Evolutionary conservation across 2,113 vertebrate genomes (phyloP), one percentile per base, ranked within the genome.

Genomic region (Saguinus midas): DNA sequence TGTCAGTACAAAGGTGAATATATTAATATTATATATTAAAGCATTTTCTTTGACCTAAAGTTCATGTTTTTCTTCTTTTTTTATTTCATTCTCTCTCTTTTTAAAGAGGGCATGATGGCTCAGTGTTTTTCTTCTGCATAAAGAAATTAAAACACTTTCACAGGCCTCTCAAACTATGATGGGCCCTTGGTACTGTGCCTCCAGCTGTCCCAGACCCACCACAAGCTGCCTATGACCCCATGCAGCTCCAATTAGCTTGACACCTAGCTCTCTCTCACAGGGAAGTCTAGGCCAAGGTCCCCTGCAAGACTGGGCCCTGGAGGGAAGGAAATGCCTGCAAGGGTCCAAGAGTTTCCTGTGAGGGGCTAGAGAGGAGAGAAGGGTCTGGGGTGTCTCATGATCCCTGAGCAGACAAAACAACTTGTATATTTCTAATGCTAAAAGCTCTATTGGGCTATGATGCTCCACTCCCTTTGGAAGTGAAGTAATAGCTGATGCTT

Each of bases 61-160:
- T 40, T 86, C 18, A 37, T 58, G 17, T 89, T 90, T 96, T 91
- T 50, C 27, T 94, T 78, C 57, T 73, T 64, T 61, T 84, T 93
- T 88, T 66, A 68, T 64, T 64, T 64, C 12, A 2, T 64, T 64
- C 52, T 52, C 52, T 52, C 50, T 58, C 23, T 61, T 64, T 64
- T 32, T 14, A 12, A 64, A 64, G 27, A 32, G 6, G 61, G 12
- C 61, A 64, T 64, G 27, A 64, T 27, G 29, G 27, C 27, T 64
- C 61, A 32, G 12, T 64, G 12, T 64, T 64, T 64, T 13, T 64
- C 61, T 32, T 64, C 27, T 2, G 27, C 29, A 14, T 64, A 64
- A 32, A 64, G 61, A 64, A 64, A 64, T 68, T 68, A 68, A 68
- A 93, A 91, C 29, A 7, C n/a, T 80, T 52, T 37, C 37, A 21